These are phyloP conservation scores for Clitarchus hookeri DNA, from an alignment of 2,888 invertebrate genomes.

Conservation along the genomic window DNA sequence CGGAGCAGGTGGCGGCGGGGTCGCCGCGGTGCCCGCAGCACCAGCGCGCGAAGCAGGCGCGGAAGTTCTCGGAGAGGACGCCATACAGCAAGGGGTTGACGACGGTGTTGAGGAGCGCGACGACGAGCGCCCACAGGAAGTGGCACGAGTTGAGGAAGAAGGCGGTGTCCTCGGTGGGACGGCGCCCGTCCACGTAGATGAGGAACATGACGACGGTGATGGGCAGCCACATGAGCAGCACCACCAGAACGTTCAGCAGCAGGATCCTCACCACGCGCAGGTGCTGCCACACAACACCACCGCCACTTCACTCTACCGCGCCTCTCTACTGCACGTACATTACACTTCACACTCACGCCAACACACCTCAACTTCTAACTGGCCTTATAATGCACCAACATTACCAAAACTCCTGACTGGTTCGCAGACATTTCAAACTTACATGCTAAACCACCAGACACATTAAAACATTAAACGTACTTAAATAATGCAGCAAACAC, in stretches of 20 bases:
- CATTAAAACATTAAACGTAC: too few species aligned
- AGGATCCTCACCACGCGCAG: conserved; percentile 59
- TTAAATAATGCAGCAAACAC: too few species aligned
- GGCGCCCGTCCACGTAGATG: conserved; percentile 60
- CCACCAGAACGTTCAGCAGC: conserved; percentile 60
- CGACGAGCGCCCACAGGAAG: conserved; percentile 58
- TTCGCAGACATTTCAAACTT: too few species aligned
- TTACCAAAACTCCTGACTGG: too few species aligned
- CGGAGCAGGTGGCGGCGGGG: conserved; percentile 34
- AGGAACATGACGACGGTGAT: conserved; percentile 59
- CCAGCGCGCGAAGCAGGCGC: conserved; percentile 55
- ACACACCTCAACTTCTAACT: too few species aligned
- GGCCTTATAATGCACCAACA: too few species aligned
- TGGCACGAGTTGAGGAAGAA: conserved; percentile 61
- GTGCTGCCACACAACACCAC: conserved; percentile 49
- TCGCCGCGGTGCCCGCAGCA: conserved; percentile 42
- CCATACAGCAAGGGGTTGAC: conserved; percentile 63
- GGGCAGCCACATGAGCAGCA: conserved; percentile 63
- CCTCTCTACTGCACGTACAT: too few species aligned
- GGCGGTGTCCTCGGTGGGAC: conserved; percentile 56
- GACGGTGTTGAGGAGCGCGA: conserved; percentile 61
- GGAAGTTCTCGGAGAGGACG: conserved; percentile 60
- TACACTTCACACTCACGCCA: too few species aligned
- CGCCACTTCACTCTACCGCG: too few species aligned
- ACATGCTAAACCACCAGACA: too few species aligned